Conservation (phyloP, 2,888 invertebrate species). For the Torymus auratus region DNA sequence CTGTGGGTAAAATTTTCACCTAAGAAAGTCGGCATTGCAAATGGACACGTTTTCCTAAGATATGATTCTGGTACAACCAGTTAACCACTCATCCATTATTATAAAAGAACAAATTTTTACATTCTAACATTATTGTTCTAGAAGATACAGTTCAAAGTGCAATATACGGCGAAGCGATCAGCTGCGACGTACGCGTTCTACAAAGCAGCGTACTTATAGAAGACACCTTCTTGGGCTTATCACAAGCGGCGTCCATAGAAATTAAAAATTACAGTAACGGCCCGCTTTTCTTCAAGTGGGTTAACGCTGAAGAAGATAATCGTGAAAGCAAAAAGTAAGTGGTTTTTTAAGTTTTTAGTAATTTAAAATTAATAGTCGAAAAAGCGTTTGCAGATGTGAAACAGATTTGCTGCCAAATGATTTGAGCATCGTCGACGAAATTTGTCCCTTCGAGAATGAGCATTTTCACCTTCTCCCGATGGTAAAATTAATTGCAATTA, state of each 20-base stretch:
- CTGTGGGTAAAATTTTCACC: slow-evolving; percentile 79
- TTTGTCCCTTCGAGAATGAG: slow-evolving; percentile 66
- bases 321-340: slow-evolving; percentile 65
- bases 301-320: slow-evolving; percentile 78
- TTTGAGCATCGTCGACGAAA: slow-evolving; percentile 69
- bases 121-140: neutral
- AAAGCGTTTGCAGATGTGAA: slow-evolving; percentile 7
- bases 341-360: neutral
- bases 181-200: slow-evolving; percentile 78
- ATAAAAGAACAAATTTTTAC: neutral
- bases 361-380: neutral
- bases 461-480: slow-evolving; percentile 78
- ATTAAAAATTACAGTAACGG: slow-evolving; percentile 80
- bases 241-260: slow-evolving; percentile 78
- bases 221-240: slow-evolving; percentile 81
- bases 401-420: neutral
- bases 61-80: slow-evolving; percentile 73
- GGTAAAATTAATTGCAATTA: slow-evolving; percentile 71
- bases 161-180: slow-evolving; percentile 70
- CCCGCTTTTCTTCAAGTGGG: slow-evolving; percentile 80
- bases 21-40: slow-evolving; percentile 75
- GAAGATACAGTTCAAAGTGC: slow-evolving; percentile 38
- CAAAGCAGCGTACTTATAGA: slow-evolving; percentile 78
- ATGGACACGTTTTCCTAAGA: slow-evolving; percentile 72
- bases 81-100: neutral